phyloP scores from a whole-genome alignment of 2,113 vertebrate genomes.

The Sebastes schlegelii region DNA sequence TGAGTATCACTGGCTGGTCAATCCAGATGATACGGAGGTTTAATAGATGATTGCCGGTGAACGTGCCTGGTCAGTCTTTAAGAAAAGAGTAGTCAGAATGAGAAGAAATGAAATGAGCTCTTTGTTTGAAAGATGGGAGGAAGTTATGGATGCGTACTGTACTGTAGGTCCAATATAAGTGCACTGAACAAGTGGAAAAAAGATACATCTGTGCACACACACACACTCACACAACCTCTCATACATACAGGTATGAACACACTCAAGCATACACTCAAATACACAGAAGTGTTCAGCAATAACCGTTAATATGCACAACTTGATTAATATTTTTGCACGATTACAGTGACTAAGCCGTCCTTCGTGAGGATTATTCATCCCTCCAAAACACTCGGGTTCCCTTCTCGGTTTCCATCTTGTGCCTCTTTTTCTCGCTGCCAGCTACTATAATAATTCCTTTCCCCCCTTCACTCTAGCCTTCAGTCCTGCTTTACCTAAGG shows the following conservation, averaged over 20 bases:
- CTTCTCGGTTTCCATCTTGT: constrained; percentile 41
- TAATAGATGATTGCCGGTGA: constrained; percentile 28
- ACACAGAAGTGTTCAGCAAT: constrained; percentile 71
- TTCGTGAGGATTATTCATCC: constrained; percentile 48
- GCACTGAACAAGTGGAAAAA: constrained; percentile 78
- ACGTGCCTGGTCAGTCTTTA: constrained; percentile 43
- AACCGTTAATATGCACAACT: constrained; percentile 79
- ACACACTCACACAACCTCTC: constrained; percentile 51
- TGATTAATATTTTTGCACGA: constrained; percentile 79
- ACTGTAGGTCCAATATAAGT: constrained; percentile 80
- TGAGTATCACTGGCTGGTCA: constrained; percentile 41
- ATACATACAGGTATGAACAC: constrained; percentile 57
- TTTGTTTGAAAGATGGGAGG: constrained; percentile 54
- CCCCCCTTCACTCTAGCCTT: constrained; percentile 13
- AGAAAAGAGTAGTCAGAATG: constrained; percentile 33
- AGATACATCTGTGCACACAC: constrained; percentile 66
- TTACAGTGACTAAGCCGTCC: constrained; percentile 74
- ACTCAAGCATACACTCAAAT: constrained; percentile 56
- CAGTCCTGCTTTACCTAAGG: constrained; percentile 53
- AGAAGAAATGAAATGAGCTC: constrained; percentile 44
- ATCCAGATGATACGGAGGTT: constrained; percentile 41
- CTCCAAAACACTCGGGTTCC: constrained; percentile 33
- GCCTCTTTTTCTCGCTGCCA: constrained; percentile 27
- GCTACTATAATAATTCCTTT: constrained; percentile 28
- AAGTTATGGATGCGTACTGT: constrained; percentile 71